Evolutionary conservation across 92 coral and sea anemone species (phyloP).

Genomic region (Chrysogorgia sp.): DNA sequence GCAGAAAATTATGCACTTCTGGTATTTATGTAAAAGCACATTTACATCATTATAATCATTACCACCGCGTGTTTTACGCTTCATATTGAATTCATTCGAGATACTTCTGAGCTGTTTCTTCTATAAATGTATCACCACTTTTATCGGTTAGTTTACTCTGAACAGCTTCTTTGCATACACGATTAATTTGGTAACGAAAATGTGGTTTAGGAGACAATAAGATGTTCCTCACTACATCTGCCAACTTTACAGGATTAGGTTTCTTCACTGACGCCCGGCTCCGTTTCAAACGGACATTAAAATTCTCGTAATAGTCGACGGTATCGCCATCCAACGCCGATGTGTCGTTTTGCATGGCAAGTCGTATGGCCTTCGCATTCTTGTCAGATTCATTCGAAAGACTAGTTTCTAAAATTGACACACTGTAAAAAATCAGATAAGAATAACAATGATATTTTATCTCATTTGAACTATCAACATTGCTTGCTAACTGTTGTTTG

Average conservation of each 20-base stretch:
- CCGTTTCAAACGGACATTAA: slow-evolving; percentile 73
- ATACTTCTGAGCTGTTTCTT: slow-evolving; percentile 79
- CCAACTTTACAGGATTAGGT: slow-evolving; percentile 72
- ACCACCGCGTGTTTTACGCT: no score
- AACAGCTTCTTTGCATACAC: slow-evolving; percentile 81
- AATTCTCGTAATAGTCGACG: slow-evolving; percentile 75
- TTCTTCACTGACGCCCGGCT: slow-evolving; percentile 84
- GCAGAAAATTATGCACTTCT: no score
- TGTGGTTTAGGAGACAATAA: slow-evolving; percentile 82
- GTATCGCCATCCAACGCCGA: slow-evolving; percentile 75
- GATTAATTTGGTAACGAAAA: slow-evolving; percentile 87
- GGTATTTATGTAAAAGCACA: no score
- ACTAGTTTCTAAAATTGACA: slow-evolving; percentile 84
- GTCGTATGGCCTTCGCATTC: slow-evolving; percentile 91
- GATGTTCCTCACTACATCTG: slow-evolving; percentile 67
- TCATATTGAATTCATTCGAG: no score
- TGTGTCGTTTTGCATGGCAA: slow-evolving; percentile 78
- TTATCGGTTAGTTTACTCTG: slow-evolving; percentile 79
- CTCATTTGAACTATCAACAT: no score
- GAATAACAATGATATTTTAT: no score
- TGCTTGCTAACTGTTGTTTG: no score
- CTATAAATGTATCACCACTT: slow-evolving; percentile 75
- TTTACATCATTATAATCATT: no score
- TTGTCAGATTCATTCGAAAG: slow-evolving; percentile 91
- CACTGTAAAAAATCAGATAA: slow-evolving; percentile 40